Conservation (phyloP, 2,113 vertebrate species). For the Rafetus swinhoei region DNA sequence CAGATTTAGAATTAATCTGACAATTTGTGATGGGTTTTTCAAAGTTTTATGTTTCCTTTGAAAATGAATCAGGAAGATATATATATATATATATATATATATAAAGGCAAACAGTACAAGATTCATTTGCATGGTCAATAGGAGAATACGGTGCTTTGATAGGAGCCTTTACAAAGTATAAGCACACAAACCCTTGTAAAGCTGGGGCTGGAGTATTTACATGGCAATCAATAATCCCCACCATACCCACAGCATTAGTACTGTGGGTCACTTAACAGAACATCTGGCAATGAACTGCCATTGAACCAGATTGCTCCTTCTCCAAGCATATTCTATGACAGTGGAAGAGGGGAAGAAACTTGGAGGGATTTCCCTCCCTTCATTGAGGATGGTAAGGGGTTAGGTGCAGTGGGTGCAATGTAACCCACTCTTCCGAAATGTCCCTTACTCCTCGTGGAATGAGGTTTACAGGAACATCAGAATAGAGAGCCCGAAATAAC, state of each 20-base stretch:
- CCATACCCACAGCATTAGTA: neutral
- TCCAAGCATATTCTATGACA: neutral
- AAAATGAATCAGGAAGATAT: neutral
- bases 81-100: neutral
- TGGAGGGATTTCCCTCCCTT: neutral
- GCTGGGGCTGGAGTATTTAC: neutral
- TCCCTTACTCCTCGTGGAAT: too few species aligned
- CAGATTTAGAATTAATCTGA: neutral
- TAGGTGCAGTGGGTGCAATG: too few species aligned
- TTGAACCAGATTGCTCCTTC: neutral
- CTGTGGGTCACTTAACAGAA: neutral
- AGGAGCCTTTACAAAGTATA: neutral
- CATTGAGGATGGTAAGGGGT: too few species aligned
- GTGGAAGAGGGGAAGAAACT: neutral
- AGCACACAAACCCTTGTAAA: neutral
- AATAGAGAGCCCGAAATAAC: too few species aligned
- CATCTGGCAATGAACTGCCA: neutral
- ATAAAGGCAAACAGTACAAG: slow-evolving; percentile 1
- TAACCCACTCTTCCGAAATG: too few species aligned
- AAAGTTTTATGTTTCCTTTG: neutral
- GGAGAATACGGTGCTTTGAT: neutral
- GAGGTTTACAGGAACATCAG: too few species aligned
- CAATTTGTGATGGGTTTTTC: rapidly evolving
- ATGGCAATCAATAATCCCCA: neutral
- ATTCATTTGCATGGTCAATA: neutral